Evolutionary conservation across 2,113 vertebrate genomes (phyloP), one percentile per base, ranked within the genome.

Genomic region (Corythornis vintsioides): DNA sequence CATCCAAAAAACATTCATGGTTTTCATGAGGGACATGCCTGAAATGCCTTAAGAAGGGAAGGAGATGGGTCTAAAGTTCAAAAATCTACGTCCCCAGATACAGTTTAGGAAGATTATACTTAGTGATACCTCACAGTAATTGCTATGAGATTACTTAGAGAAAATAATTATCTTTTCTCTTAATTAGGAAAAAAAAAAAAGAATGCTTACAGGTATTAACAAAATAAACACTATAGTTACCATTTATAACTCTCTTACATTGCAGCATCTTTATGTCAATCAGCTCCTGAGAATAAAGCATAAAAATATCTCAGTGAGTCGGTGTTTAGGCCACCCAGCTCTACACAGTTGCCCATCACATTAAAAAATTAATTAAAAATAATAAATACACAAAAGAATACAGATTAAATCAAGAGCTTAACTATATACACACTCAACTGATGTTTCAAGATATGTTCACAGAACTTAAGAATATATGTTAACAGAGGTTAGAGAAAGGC

Each of bases 251-350:
- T 93, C 99, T 97, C 57, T 97, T 98, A 97, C 99, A 99, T 95
- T 98, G 98, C 69, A 98, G 97, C 99, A 99, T 99, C 88, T 99
- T 99, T 61, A 99, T 98, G 92, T 99, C 99, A 59, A 99, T 98
- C 93, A 99, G 97, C 96, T 99, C 99, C 99, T 99, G 78, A 35
- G 71, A 55, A 97, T 76, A 52, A 97, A 94, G 4, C 47, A 57
- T 18, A 81, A 79, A 71, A 91, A 69, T 43, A 69, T 73, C 33
- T 28, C 33, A 53, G 33, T 26, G 7, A 94, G 17, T 48, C 60
- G 83, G 8, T 18, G 31, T 25, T 67, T 64, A 67, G 71, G 9
- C 7, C 26, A 52, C 20, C 2, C 25, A 93, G 18, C 13, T 67
- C 22, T 71, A 69, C 67, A 33, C 26, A 90, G 15, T 28, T 90